Base-by-base conservation (phyloP, 1,140 invertebrate species). In the Aphaenogaster rudis region DNA sequence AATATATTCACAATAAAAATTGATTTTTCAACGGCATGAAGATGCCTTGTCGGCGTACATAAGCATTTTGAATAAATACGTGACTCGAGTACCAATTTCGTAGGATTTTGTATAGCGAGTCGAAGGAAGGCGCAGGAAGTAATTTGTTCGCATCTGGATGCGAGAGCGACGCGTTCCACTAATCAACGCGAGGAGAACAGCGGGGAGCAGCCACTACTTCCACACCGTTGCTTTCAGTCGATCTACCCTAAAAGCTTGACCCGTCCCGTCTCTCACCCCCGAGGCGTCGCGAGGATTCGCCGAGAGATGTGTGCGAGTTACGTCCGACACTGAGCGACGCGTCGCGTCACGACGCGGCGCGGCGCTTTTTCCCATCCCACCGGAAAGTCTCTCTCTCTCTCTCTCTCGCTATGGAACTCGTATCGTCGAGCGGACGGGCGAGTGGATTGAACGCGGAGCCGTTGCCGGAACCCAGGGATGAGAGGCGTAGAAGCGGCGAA, bases 201-300 rank as follows among this genome's bases (percentile, higher is more conserved):
- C n/a, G 42, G 54, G 63, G 17, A 66, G 48, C 63, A 17, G 69
- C 17, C 54, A 42, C 61, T 80, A 50, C 77, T 80, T 80, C 61
- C 77, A 39, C 57, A 39, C 42, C 77, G 74, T 57, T 81, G 85
- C 54, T 86, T 81, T 69, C 85, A 39, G 76, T 79, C 77, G 77
- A 81, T 86, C 77, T 69, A 50, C 21, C 59, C 85, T 86, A 80
- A 86, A 86, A 86, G 85, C 61, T 86, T 86, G 78, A 86, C 64
- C 78, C 64, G 28, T 61, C 63, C 61, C 52, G 13, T 39, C 13
- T 76, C 80, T 57, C 80, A 28, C 69, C 7, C 54, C 36, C 15
- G 72, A 33, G 57, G 42, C 42, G 42, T 39, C 54, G 80, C 67
- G 66, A 72, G 80, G 21, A 82, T 72, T 72, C 52, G 42, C 21